Evolutionary conservation across 2,113 vertebrate genomes (phyloP).

Genomic region (Donacobius atricapilla): DNA sequence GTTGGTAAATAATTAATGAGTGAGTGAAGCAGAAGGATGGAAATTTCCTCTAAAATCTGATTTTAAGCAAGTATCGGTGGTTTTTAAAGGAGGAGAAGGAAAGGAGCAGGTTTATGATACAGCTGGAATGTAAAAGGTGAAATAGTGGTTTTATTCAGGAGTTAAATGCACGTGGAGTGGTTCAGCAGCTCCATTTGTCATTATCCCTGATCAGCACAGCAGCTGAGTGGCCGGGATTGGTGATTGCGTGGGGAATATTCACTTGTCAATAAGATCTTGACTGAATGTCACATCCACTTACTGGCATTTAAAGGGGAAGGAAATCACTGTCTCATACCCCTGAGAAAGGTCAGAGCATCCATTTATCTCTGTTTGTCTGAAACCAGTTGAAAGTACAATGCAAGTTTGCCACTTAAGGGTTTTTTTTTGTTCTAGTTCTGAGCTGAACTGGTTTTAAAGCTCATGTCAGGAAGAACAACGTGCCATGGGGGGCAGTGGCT

Average conservation of each 20-base stretch:
- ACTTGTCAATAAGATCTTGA: not conserved
- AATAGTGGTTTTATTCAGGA: not conserved
- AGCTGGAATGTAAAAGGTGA: not conserved
- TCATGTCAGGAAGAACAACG: not conserved
- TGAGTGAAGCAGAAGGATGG: fast-evolving
- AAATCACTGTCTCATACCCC: not conserved
- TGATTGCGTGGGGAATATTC: not conserved
- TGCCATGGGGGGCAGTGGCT: not conserved
- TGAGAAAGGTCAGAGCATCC: not conserved
- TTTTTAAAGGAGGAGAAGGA: not conserved
- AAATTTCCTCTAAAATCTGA: not conserved
- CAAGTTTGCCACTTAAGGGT: not conserved
- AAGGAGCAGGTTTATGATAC: not conserved
- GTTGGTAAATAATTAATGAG: not conserved
- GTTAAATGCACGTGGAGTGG: not conserved
- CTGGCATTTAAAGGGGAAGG: not conserved
- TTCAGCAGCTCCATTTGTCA: not conserved
- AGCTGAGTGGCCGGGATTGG: not conserved
- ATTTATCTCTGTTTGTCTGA: not conserved
- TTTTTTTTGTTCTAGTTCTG: not conserved
- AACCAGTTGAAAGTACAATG: not conserved
- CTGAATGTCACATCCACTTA: slow-evolving; percentile 8
- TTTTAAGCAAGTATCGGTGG: fast-evolving
- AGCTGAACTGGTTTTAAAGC: not conserved
- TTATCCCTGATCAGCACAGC: not conserved